Base-by-base conservation (phyloP, 35 echinoderm and acorn worm genomes). In the Ptychodera flava region DNA sequence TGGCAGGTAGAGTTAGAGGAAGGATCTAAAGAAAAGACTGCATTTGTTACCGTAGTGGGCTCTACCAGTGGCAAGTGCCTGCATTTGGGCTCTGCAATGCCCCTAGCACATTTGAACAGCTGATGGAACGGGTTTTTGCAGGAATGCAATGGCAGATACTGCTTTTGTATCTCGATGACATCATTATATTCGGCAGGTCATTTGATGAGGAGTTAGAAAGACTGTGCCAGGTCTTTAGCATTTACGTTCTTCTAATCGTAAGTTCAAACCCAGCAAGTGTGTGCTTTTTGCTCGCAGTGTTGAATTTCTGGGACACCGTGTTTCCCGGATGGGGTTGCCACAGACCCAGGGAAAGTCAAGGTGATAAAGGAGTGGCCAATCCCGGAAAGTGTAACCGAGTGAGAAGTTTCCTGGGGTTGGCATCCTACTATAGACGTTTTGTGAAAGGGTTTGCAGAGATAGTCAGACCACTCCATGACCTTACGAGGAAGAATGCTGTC, bases 341-440 rank as follows among this genome's bases (percentile, higher is more conserved):
- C 89, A n/a, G 89, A 91, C 31, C 78, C 32, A 0, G 28, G 0
- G 16, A 94, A 94, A 29, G 86, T 35, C 1, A 76, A 15, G 0
- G 83, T 36, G 16, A 83, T 94, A 15, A 36, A 76, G 27, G 76
- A 93, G 52, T 89, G 91, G 87, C 91, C 84, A 0, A 86, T 35
- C 27, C 87, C 91, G 52, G 36, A 0, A 35, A 81, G 32, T 32
- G 84, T 89, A 0, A 80, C 6, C 27, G 87, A 1, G 87, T 93
- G 45, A 32, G 91, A 27, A 82, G 83, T 27, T 93, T 93, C 75
- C 34, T 88, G 1, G 92, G 92, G 27, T 38, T 94, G 12, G 31
- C 36, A 29, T 91, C 85, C 0, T 94, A 94, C 76, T 94, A 94
- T 84, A n/a, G 93, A 38, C 64, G 81, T 0, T 91, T 91, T 78